Percentiles rank a stretch among this genome's conserved stretches.
These are phyloP conservation scores for Aleiodes sp. DNA, from an alignment of 1,140 invertebrate species.

Conservation along the genomic window DNA sequence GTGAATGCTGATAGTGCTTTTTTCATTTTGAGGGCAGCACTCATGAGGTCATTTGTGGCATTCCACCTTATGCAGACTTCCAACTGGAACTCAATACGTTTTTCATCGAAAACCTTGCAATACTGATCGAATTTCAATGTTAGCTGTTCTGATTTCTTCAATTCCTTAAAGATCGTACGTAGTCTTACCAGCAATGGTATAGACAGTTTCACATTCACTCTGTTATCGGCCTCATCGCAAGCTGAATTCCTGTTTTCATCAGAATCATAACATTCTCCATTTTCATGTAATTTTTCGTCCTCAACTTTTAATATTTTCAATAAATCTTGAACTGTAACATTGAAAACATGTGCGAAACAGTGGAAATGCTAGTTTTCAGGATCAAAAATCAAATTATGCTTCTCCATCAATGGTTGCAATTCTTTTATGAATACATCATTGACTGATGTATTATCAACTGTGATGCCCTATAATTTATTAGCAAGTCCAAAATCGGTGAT, in stretches of 20 bases:
- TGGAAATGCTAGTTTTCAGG: conserved; percentile 23
- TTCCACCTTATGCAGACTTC: conserved; percentile 23
- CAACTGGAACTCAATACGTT: conserved; percentile 4
- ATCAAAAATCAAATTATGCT: background rate
- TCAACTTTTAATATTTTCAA: conserved; percentile 6
- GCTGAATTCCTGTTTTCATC: background rate
- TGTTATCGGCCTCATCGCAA: background rate
- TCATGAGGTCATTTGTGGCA: conserved; percentile 13
- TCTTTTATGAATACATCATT: conserved; percentile 40
- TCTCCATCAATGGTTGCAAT: conserved; percentile 6
- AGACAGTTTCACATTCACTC: background rate
- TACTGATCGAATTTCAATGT: background rate
- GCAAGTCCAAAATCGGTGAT: background rate
- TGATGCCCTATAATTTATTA: conserved; percentile 47
- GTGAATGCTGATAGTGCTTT: background rate
- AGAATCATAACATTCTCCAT: background rate
- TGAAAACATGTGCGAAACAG: conserved; percentile 17
- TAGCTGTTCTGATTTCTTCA: conserved; percentile 25
- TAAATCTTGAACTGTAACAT: conserved; percentile 26
- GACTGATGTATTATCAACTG: conserved; percentile 41
- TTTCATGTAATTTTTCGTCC: background rate
- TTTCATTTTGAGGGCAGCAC: conserved; percentile 2
- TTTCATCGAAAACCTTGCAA: conserved; percentile 1
- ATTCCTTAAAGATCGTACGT: background rate
- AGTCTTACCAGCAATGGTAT: background rate